Evolutionary conservation across 2,113 vertebrate genomes (phyloP).

Genomic region (Shinisaurus crocodilurus): DNA sequence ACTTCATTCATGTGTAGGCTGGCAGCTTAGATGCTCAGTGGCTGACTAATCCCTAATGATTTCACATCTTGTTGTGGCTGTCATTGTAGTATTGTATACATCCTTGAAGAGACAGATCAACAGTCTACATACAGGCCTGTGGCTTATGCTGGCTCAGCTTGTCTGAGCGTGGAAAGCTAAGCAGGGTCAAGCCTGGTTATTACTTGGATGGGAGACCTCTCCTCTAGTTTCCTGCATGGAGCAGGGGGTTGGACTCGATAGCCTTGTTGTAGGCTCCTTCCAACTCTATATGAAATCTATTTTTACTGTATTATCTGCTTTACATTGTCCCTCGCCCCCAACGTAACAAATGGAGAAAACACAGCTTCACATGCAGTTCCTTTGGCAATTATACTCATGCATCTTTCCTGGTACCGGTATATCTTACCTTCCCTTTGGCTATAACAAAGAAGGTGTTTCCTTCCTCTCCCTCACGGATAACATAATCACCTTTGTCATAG

Average conservation of each 20-base stretch:
- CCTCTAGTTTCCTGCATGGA: no score
- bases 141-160: no score
- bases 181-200: no score
- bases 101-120: background rate
- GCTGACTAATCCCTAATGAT: background rate
- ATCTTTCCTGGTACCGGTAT: background rate
- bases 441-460: slow-evolving; percentile 95
- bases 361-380: background rate
- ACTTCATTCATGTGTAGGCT: background rate
- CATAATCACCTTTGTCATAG: slow-evolving; percentile 92
- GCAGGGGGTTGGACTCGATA: no score
- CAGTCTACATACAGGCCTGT: no score
- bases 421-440: slow-evolving; percentile 89
- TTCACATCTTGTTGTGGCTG: slow-evolving; percentile 12
- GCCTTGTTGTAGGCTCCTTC: no score
- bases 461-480: slow-evolving; percentile 93
- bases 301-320: no score
- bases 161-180: no score
- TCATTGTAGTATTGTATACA: background rate
- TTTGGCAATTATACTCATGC: background rate
- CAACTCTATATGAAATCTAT: no score
- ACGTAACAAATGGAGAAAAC: background rate
- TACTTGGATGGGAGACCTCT: no score
- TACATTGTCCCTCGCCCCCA: background rate
- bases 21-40: background rate